A percentile compares a stretch with the other conserved stretches of the same genome.
Conservation (phyloP, 2,797 vertebrate species). For the Fistularia tabacaria region DNA sequence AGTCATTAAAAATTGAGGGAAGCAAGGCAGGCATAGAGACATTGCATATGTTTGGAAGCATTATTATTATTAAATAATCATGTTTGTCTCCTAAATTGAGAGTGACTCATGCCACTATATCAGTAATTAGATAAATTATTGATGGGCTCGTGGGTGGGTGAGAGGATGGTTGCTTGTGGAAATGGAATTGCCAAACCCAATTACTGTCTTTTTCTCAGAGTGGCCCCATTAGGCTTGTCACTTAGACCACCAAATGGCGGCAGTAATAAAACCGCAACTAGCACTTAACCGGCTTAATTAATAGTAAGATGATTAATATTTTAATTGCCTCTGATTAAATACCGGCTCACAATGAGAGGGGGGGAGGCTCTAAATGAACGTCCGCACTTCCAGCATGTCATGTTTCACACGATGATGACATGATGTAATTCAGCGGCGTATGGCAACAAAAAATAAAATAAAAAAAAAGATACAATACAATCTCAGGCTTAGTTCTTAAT, state of each 20-base stretch:
- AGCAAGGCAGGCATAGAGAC: slow-evolving; percentile 62
- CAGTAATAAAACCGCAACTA: slow-evolving; percentile 77
- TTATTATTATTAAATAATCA: slow-evolving; percentile 93
- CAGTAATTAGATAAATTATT: slow-evolving; percentile 95
- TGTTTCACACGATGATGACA: slow-evolving; percentile 18
- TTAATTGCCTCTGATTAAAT: slow-evolving; percentile 77
- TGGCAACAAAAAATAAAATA: no score
- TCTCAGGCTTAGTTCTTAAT: not conserved
- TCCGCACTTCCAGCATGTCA: slow-evolving; percentile 17
- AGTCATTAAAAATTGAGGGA: slow-evolving; percentile 80
- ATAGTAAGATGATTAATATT: slow-evolving; percentile 85
- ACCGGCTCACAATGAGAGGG: slow-evolving; percentile 23
- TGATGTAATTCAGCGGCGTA: slow-evolving; percentile 8
- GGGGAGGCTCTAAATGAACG: slow-evolving; percentile 24
- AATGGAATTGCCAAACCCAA: slow-evolving; percentile 91
- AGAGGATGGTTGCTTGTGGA: slow-evolving; percentile 75
- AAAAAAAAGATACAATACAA: no score
- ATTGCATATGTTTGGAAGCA: slow-evolving; percentile 84
- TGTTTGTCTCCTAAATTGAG: slow-evolving; percentile 91
- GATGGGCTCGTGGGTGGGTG: slow-evolving; percentile 79
- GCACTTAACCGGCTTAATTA: slow-evolving; percentile 84
- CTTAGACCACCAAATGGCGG: slow-evolving; percentile 82
- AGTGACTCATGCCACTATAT: slow-evolving; percentile 87
- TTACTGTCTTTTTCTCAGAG: slow-evolving; percentile 80
- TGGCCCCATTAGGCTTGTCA: slow-evolving; percentile 85